Percentiles rank a stretch among this genome's conserved stretches.
phyloP scores from a whole-genome alignment of 1,140 invertebrate genomes.

The Lepidostoma basale region DNA sequence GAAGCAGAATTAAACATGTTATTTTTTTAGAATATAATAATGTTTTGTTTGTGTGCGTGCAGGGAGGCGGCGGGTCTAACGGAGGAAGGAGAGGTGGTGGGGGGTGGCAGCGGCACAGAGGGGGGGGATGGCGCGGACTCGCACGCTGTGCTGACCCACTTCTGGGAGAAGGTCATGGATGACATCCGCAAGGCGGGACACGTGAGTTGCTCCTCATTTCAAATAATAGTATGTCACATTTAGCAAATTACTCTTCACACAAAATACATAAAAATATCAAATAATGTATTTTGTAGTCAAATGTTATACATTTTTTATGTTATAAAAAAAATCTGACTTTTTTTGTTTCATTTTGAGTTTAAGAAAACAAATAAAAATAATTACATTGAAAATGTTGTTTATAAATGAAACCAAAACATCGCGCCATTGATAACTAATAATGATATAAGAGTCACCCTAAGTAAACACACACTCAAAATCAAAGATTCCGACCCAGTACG shows the following conservation, averaged over 20 bases:
- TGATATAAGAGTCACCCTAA: too few relatives aligned
- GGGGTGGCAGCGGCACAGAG: conserved; percentile 48
- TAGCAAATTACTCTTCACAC: background rate
- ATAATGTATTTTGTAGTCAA: background rate
- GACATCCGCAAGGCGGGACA: conserved; percentile 75
- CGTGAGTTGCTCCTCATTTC: conserved; percentile 54
- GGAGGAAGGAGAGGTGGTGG: conserved; percentile 45
- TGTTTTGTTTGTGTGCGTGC: background rate
- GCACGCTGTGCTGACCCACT: conserved; percentile 69
- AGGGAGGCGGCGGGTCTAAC: conserved; percentile 11
- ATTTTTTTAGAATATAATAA: too few relatives aligned
- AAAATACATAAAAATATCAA: conserved; percentile 1
- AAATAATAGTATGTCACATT: background rate
- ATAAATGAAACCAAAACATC: too few relatives aligned
- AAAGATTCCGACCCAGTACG: too few relatives aligned
- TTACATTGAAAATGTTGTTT: too few relatives aligned
- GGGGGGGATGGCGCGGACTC: conserved; percentile 60
- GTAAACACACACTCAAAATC: too few relatives aligned
- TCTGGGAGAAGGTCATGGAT: conserved; percentile 80
- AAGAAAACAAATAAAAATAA: too few relatives aligned
- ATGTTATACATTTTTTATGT: background rate
- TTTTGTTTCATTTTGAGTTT: too few relatives aligned
- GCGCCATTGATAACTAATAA: too few relatives aligned
- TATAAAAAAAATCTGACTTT: too few relatives aligned
- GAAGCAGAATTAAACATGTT: too few relatives aligned